These are phyloP conservation scores for Caenorhabditis doughertyi DNA, from an alignment of 2,888 invertebrate genomes.

Conservation along the genomic window DNA sequence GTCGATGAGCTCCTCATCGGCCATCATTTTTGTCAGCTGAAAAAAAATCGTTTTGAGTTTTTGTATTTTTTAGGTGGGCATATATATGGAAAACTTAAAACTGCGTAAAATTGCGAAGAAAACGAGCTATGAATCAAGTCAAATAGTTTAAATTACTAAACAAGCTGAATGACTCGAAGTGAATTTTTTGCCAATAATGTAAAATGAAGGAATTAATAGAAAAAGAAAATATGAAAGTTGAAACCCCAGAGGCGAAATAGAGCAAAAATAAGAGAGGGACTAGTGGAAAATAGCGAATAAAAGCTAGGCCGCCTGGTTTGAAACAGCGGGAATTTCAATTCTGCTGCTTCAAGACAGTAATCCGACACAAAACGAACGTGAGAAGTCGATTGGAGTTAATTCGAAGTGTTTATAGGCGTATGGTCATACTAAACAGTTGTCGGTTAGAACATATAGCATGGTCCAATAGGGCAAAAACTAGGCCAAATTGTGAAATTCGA, in stretches of 20 bases:
- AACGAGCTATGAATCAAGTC: no score
- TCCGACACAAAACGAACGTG: background rate
- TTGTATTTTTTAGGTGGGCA: no score
- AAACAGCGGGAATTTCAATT: conserved; percentile 16
- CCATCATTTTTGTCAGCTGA: conserved; percentile 54
- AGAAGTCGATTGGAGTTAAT: conserved; percentile 8
- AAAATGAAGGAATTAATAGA: no score
- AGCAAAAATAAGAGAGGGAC: conserved; percentile 1
- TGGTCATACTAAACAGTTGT: conserved; percentile 36
- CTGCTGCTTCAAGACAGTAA: background rate
- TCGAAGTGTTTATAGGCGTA: background rate
- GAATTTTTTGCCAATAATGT: no score
- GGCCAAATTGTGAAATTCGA: conserved; percentile 1
- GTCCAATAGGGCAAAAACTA: conserved; percentile 2
- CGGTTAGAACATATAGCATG: conserved; percentile 23
- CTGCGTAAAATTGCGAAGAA: conserved; percentile 10
- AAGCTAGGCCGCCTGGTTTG: conserved; percentile 25
- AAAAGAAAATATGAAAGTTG: conserved; percentile 13
- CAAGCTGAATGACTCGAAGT: no score
- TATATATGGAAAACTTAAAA: no score
- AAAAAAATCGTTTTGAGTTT: no score
- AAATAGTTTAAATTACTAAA: no score
- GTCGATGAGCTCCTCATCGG: conserved; percentile 62
- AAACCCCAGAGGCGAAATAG: conserved; percentile 2
- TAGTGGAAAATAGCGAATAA: background rate